These are phyloP conservation scores for Eupeodes corollae DNA, from an alignment of 1,140 invertebrate species.

Conservation along the genomic window DNA sequence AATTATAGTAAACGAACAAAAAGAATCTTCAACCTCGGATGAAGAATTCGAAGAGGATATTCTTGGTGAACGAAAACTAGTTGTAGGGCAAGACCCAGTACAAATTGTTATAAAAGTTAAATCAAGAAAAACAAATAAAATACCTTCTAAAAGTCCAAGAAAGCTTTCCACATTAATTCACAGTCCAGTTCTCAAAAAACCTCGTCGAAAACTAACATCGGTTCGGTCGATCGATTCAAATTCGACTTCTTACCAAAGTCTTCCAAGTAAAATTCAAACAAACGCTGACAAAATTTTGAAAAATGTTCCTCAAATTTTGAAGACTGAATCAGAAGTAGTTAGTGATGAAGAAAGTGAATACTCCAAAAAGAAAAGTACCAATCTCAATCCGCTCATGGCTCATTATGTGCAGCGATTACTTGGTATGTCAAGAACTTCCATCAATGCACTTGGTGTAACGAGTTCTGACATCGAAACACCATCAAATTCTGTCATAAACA, in stretches of 20 bases:
- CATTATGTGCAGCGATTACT: slow-evolving; percentile 29
- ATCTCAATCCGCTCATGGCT: slow-evolving; percentile 21
- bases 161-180: slow-evolving; percentile 1
- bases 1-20: not conserved
- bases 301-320: slow-evolving; percentile 1
- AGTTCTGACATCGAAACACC: slow-evolving; percentile 24
- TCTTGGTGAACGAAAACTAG: not conserved
- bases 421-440: slow-evolving; percentile 17
- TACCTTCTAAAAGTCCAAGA: not conserved
- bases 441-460: slow-evolving; percentile 17
- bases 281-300: slow-evolving; percentile 1
- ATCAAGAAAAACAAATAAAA: slow-evolving; percentile 1
- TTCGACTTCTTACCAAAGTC: slow-evolving; percentile 27
- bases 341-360: not conserved
- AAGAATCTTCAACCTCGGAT: not conserved
- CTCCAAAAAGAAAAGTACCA: not conserved
- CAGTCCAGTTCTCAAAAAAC: not conserved
- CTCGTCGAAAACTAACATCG: not conserved
- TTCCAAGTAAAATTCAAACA: slow-evolving; percentile 12
- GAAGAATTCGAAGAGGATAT: not conserved
- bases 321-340: not conserved
- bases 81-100: slow-evolving; percentile 12
- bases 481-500: slow-evolving; percentile 20
- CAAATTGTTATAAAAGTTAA: slow-evolving; percentile 28
- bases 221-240: slow-evolving; percentile 23